Base-by-base conservation (phyloP, 1,140 invertebrate genomes). In the Bilobella aurantiaca region DNA sequence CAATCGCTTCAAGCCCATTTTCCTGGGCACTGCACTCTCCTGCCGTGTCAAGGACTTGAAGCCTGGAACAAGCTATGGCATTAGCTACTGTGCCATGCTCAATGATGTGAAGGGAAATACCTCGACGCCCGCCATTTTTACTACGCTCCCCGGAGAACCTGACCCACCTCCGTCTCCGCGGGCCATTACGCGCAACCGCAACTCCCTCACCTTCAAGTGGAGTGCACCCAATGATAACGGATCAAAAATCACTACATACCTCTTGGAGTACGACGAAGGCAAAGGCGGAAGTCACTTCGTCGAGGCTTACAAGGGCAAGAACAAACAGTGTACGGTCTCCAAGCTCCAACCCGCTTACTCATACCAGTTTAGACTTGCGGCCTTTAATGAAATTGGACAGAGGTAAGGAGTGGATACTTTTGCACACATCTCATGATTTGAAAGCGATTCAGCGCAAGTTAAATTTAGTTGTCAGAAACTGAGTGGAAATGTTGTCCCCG, bases 1-100 rank as follows among this genome's bases (percentile, higher is more conserved):
- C 66, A 82, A 82, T 70, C 85, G 85, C 74, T 91, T 88, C 77
- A 89, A 89, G 78, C 84, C 85, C 53, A 87, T 91, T 57, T 90
- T 90, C 75, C 86, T 82, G 62, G 86, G 86, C 21, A 78, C 80
- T 31, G 84, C 85, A n/a, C 79, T 85, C 25, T 86, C 85, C 23
- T 86, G 84, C 76, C 82, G 84, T 64, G 85, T 92, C 60, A 84
- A 87, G 77, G 88, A 91, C 76, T 79, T 93, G 66, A 83, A 85
- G 76, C 89, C 90, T 12, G 87, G 86, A 2, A 87, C 87, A 73
- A 87, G 89, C 71, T 93, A 91, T 76, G 83, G 84, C 49, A 83
- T 91, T 37, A 86, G 86, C 64, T 78, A 88, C 42, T 84, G 85
- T 72, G 73, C 72, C 21, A 69, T 69, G 49, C 75, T 34, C 76